Percentiles rank a stretch among this genome's conserved stretches.
phyloP scores from a whole-genome alignment of 2,888 invertebrate species.

The Pachliopta kotzebuea region DNA sequence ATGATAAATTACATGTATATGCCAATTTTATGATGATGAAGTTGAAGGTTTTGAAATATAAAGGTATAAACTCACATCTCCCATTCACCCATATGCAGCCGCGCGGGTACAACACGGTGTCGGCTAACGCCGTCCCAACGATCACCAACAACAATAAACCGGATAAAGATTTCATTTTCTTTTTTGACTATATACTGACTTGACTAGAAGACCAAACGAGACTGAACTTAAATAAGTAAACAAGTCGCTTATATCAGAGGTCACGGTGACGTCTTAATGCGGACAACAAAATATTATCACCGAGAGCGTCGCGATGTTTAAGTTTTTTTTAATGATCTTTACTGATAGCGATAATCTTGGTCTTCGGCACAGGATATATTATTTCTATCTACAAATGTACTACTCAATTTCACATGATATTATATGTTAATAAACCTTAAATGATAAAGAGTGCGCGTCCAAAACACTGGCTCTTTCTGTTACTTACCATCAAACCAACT shows the following conservation, averaged over 20 bases:
- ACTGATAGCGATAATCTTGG: background rate
- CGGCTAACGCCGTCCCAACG: conserved; percentile 37
- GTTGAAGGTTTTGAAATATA: too few species aligned
- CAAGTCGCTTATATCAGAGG: conserved; percentile 18
- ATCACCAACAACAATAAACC: conserved; percentile 35
- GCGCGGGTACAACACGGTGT: conserved; percentile 35
- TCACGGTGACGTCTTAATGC: conserved; percentile 5
- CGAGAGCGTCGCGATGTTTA: background rate
- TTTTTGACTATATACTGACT: background rate
- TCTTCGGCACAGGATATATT: too few species aligned
- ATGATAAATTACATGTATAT: too few species aligned
- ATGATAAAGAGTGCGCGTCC: too few species aligned
- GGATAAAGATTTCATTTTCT: conserved; percentile 40
- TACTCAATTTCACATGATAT: too few species aligned
- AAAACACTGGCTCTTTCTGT: too few species aligned
- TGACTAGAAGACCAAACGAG: background rate
- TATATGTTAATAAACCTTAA: too few species aligned
- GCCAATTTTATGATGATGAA: too few species aligned
- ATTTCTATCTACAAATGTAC: too few species aligned
- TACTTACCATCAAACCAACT: too few species aligned
- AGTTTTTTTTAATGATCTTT: background rate
- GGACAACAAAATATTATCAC: conserved; percentile 1
- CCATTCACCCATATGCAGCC: conserved; percentile 50
- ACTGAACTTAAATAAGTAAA: conserved; percentile 3
- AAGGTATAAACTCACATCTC: conserved; percentile 45